Conservation (phyloP, 1,140 invertebrate genomes). For the Venturia canescens region DNA sequence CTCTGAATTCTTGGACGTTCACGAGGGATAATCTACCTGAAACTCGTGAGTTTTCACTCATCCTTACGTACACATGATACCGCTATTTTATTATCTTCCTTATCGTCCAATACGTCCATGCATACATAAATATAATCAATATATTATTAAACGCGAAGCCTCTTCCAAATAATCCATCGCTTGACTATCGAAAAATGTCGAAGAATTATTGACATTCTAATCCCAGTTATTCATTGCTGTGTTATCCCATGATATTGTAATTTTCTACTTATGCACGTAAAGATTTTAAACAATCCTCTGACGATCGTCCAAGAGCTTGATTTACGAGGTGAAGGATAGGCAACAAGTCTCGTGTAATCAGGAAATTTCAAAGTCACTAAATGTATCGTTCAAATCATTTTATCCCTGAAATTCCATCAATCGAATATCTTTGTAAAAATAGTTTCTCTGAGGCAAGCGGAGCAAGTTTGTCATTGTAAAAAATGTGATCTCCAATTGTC, state of each 20-base stretch:
- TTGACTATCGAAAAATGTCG: no score
- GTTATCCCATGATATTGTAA: neutral
- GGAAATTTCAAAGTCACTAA: neutral
- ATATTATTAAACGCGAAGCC: neutral
- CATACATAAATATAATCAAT: neutral
- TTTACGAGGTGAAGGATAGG: neutral
- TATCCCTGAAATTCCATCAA: neutral
- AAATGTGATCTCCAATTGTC: no score
- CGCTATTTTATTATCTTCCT: neutral
- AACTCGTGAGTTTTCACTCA: conserved; percentile 18
- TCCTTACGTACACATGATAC: neutral
- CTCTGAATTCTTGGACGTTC: conserved; percentile 26
- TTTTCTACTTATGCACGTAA: neutral
- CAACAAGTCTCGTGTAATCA: neutral
- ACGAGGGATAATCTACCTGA: conserved; percentile 20
- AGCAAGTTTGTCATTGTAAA: no score
- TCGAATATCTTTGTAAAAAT: no score
- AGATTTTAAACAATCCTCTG: neutral
- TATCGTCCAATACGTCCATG: neutral
- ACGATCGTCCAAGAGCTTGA: neutral
- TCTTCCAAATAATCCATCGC: neutral
- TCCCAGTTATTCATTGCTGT: neutral
- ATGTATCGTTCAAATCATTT: neutral
- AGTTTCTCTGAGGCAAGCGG: no score
- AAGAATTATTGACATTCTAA: no score